Evolutionary conservation across 2,888 invertebrate species (phyloP).

Genomic region (Cataglyphis livida): DNA sequence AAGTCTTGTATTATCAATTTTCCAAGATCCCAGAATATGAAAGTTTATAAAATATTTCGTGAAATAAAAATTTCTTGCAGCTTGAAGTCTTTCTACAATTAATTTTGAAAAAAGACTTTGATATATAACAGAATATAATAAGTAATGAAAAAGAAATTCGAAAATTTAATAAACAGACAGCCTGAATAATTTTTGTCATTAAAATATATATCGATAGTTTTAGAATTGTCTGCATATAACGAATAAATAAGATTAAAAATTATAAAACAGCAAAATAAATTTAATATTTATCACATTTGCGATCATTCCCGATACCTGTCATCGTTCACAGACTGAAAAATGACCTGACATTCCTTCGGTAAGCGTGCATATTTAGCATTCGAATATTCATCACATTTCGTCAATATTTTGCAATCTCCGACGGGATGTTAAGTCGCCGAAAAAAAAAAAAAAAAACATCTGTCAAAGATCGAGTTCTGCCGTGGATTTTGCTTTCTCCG

Average conservation of each 20-base stretch:
- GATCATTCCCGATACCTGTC: not conserved
- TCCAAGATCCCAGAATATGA: not conserved
- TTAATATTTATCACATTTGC: not conserved
- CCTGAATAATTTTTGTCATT: not conserved
- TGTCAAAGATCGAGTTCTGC: constrained; percentile 39
- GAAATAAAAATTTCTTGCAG: not conserved
- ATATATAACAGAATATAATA: not conserved
- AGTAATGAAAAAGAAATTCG: not conserved
- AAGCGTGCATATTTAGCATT: not conserved
- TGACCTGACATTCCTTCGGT: not conserved
- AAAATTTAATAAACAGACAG: not conserved
- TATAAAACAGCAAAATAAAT: constrained; percentile 20
- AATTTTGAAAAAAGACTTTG: not conserved
- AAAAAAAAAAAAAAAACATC: constrained; percentile 14
- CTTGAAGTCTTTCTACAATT: not conserved
- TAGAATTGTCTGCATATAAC: not conserved
- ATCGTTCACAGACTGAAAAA: not conserved
- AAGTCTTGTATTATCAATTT: not conserved
- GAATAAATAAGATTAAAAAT: constrained; percentile 6
- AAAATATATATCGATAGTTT: not conserved
- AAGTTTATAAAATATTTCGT: not conserved
- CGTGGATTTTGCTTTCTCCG: constrained; percentile 30
- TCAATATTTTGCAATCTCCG: constrained; percentile 28
- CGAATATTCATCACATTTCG: constrained; percentile 20
- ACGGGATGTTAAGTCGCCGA: not conserved